Evolutionary conservation across 2,797 vertebrate species (phyloP), one percentile per base, ranked within the genome.

Genomic region (Brachymystax lenok): DNA sequence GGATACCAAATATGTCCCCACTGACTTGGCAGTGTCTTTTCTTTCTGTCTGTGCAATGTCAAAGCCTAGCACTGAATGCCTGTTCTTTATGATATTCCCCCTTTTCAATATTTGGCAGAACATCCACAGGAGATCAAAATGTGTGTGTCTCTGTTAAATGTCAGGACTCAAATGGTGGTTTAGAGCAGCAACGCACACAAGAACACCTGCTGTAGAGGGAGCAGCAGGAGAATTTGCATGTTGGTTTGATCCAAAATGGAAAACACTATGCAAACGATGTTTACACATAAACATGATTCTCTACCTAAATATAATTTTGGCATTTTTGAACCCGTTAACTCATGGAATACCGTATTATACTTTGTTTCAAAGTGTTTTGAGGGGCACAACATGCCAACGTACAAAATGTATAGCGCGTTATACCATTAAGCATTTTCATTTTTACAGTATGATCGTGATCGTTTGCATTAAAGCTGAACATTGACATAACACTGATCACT

Each of bases 121-220:
- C 87, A 87, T 89, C 91, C 89, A 90, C 84, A 71, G 91, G 91
- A 86, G 89, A 90, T 90, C 81, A 86, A 83, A 87, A 90, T 89
- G 86, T 88, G 88, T 88, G 87, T 88, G 87, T 86, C 85, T 90
- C 90, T 92, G 91, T 82, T 91, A 91, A 92, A 92, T 93, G 92
- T 93, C 89, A 91, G 71, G 27, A 24, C 16, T 72, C 5, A 28
- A 72, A 54, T 14, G 82, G 88, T 78, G 84, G 87, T 91, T 87
- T 84, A 87, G 85, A 91, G 17, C 40, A 12, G 84, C 83, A 35
- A 79, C 85, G 80, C 88, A 88, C 82, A 86, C 68, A 73, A 83
- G 88, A 88, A 89, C 91, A 92, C 90, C 92, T 93, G 91, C 91
- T 88, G 88, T 79, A 91, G 77, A 87, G 71, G 80, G 27, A 88